Evolutionary conservation across 2,888 invertebrate species (phyloP), one percentile per base, ranked within the genome.

Genomic region (Coenonympha arcania): DNA sequence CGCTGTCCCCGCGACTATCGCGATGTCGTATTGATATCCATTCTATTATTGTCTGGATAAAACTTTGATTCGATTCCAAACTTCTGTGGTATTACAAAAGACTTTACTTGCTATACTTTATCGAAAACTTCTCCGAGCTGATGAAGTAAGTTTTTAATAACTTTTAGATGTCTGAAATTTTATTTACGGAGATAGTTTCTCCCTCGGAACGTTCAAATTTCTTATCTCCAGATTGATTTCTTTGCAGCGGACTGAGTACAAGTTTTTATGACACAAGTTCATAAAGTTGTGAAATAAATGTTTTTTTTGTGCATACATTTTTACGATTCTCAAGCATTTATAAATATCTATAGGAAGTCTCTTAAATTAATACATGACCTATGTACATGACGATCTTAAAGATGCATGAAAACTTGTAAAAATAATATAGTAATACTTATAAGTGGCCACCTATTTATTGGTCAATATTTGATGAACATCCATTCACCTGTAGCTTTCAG

Each of bases 41-140:
- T 69, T 74, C 75, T 69, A 80, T 84, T 83, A 82, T 79, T 71
- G 76, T 69, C 58, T 64, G 73, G 76, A 76, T 79, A 73, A 80
- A 85, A 85, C 73, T 85, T 86, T 80, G 81, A 85, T 86, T 81
- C 72, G 80, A 79, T 83, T 77, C 71, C 67, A 65, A 71, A 73
- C 71, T 81, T 80, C 64, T 66, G 73, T 69, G 66, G 68, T 68
- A 64, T 52, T 61, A 77, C 73, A 78, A 79, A 78, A 68, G 69
- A 73, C 66, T 74, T 72, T 61, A 73, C 73, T 73, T 68, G 65
- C 64, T 76, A n/a, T n/a, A 74, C 70, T 75, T 74, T 69, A 65
- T 62, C 56, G 57, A 57, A 64, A n/a, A 69, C 64, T 70, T 66
- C 56, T 55, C 62, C 56, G 54, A 61, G 58, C 58, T 59, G 62